A percentile compares a stretch with the other conserved stretches of the same genome.
Conservation (phyloP, 2,797 vertebrate genomes). For the Borostomias antarcticus region DNA sequence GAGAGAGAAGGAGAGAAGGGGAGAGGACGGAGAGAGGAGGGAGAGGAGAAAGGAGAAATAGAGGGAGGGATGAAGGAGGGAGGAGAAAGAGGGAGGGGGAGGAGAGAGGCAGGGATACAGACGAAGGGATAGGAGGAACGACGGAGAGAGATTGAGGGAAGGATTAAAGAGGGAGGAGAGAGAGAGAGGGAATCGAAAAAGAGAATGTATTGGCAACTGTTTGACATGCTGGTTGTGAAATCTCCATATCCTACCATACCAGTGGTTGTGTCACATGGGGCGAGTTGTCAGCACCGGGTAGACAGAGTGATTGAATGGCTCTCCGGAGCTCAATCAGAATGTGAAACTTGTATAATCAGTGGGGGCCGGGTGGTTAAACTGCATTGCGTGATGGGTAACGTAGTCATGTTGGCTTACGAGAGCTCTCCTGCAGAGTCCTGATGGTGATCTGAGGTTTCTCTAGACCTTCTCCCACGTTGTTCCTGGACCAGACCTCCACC, state of each 20-base stretch:
- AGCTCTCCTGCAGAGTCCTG: constrained; percentile 62
- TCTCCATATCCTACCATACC: background rate
- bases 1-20: too few species aligned
- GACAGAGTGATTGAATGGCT: background rate
- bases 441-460: constrained; percentile 67
- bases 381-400: background rate
- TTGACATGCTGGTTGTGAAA: background rate
- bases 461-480: constrained; percentile 81
- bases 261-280: background rate
- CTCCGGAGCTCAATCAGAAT: background rate
- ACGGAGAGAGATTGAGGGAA: too few species aligned
- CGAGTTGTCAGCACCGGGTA: background rate
- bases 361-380: background rate
- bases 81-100: too few species aligned
- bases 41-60: too few species aligned
- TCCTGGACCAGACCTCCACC: constrained; percentile 82
- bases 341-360: background rate
- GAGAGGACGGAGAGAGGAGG: too few species aligned
- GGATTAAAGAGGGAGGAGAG: too few species aligned
- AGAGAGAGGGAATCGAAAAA: too few species aligned
- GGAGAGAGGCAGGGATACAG: too few species aligned
- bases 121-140: too few species aligned
- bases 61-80: too few species aligned
- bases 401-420: constrained; percentile 24
- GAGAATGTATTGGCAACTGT: background rate